Evolutionary conservation across 1,140 invertebrate genomes (phyloP).

Genomic region (Vanessa tameamea): DNA sequence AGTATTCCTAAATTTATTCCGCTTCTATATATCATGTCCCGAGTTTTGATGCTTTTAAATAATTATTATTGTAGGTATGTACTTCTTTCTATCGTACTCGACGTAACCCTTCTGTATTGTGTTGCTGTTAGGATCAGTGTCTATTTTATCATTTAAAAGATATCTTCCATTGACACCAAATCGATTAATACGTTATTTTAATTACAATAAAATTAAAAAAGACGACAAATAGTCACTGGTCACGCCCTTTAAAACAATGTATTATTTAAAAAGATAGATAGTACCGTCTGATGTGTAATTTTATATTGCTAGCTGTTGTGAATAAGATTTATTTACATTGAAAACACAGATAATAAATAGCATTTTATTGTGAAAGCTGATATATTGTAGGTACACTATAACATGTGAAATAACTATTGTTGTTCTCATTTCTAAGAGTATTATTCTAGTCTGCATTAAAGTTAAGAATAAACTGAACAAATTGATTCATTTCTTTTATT

Average conservation of each 20-base stretch:
- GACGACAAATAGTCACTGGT: conserved; percentile 41
- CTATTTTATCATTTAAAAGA: not conserved
- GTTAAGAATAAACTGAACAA: conserved; percentile 80
- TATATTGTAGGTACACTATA: conserved; percentile 77
- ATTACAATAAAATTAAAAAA: conserved; percentile 11
- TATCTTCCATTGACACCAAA: not conserved
- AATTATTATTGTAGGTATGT: conserved; percentile 35
- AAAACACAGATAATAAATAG: conserved; percentile 78
- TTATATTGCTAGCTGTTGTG: conserved; percentile 80
- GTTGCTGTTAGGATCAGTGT: conserved; percentile 33
- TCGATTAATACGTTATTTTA: not conserved
- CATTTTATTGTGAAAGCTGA: conserved; percentile 76
- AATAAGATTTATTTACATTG: conserved; percentile 80
- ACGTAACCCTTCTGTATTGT: conserved; percentile 22
- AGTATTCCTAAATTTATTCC: conserved; percentile 37
- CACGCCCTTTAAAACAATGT: conserved; percentile 39
- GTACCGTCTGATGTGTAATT: conserved; percentile 76
- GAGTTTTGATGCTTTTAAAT: conserved; percentile 43
- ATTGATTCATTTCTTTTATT: conserved; percentile 63
- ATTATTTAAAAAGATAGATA: conserved; percentile 48
- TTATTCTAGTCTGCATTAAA: conserved; percentile 82
- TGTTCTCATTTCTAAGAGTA: conserved; percentile 82
- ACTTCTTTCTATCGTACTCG: conserved; percentile 31
- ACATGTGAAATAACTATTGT: conserved; percentile 80
- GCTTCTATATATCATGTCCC: conserved; percentile 36